These are phyloP conservation scores for Thomomys bottae DNA, from an alignment of 2,113 vertebrate species.

Conservation along the genomic window DNA sequence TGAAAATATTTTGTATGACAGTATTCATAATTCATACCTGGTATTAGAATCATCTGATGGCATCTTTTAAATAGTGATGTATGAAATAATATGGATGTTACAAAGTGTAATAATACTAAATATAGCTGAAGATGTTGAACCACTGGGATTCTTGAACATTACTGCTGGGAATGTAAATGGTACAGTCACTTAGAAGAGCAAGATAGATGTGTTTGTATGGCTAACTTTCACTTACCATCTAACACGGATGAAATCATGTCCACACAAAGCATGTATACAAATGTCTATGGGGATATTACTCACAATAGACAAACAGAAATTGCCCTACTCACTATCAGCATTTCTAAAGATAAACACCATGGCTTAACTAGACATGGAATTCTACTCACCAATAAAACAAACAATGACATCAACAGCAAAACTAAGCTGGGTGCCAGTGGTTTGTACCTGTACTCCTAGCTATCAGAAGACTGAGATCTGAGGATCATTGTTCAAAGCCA, in stretches of 20 bases:
- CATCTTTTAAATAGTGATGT: background rate
- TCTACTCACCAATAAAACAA: background rate
- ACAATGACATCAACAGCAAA: too few relatives aligned
- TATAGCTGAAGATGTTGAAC: background rate
- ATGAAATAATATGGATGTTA: background rate
- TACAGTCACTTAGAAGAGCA: background rate
- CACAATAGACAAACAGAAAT: background rate
- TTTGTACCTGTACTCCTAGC: too few relatives aligned
- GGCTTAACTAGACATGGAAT: background rate
- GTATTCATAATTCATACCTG: background rate
- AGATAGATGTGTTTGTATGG: background rate
- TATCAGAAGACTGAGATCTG: too few relatives aligned
- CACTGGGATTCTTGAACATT: background rate
- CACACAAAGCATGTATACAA: background rate
- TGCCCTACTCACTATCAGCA: background rate
- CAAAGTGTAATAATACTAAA: background rate
- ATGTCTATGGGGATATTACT: background rate
- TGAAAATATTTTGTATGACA: background rate
- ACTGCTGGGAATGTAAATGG: background rate
- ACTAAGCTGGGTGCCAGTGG: too few relatives aligned
- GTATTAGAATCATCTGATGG: background rate
- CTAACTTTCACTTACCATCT: background rate
- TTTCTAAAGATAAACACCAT: background rate
- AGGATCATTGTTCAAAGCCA: too few relatives aligned
- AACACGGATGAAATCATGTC: background rate